Evolutionary conservation across 2,797 vertebrate genomes (phyloP), one percentile per base, ranked within the genome.

Genomic region (Tragelaphus eurycerus): DNA sequence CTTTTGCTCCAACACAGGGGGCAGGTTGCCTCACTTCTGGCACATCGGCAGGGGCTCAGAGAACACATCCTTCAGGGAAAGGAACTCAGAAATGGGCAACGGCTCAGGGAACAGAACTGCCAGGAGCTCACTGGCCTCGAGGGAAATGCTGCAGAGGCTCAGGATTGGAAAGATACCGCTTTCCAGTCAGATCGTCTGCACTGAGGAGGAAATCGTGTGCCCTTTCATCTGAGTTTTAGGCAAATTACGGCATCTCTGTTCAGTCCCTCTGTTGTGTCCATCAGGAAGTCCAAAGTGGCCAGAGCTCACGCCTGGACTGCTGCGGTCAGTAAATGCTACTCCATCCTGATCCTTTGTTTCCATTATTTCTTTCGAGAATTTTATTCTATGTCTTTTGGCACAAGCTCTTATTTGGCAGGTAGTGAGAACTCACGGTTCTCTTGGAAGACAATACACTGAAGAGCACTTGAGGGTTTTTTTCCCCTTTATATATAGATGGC

Each of bases 381-480:
- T 94, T 54, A 79, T 94, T 96, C 86, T 85, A 14, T 87, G 48
- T 93, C 67, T 96, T 46, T 91, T 95, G 92, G 95, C 55, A 0
- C 83, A 16, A 14, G 76, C 38, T 95, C 59, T 89, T 79, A 71
- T 93, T 95, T 96, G 96, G 92, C 96, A 97, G 97, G 86, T 94
- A 93, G 48, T 62, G 83, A 96, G 93, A 95, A 34, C 34, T 34
- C 34, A 34, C 2, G 34, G 89, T 96, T 98, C 96, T 93, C 57
- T 74, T 94, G 29, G 95, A 98, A 97, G 96, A 98, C 89, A 97
- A 96, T 90, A 89, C 31, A 12, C 74, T 67, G 64, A 86, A 74
- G 52, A 96, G 54, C 60, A 90, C 6, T 46, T 62, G 93, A 93
- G 67, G 86, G 27, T 78, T 93, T 93, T 92, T 92, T 96, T n/a